Conservation (phyloP, 2,888 invertebrate genomes). For the Agrochola lychnidis region DNA sequence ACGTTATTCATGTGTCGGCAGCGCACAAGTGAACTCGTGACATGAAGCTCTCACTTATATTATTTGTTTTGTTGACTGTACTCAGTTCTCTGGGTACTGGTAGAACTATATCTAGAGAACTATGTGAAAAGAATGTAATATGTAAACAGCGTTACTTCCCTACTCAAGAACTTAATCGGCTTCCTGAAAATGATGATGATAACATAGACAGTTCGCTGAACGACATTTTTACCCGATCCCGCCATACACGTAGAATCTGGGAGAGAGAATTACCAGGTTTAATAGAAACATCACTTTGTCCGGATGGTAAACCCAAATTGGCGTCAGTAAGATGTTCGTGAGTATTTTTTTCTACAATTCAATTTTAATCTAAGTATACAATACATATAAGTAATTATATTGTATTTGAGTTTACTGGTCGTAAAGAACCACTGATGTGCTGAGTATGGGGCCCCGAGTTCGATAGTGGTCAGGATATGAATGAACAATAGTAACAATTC, state of each 20-base stretch:
- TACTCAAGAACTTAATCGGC: neutral
- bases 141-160: neutral
- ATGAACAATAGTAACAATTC: too few species aligned
- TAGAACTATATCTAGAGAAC: neutral
- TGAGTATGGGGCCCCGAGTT: too few species aligned
- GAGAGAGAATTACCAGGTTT: too few species aligned
- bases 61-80: constrained; percentile 5
- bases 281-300: neutral
- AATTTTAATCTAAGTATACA: too few species aligned
- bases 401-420: too few species aligned
- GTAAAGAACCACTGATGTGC: too few species aligned
- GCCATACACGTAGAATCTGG: neutral
- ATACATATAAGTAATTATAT: too few species aligned
- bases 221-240: neutral
- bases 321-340: neutral
- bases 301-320: neutral
- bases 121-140: neutral
- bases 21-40: neutral
- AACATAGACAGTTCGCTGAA: neutral
- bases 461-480: too few species aligned
- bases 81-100: neutral
- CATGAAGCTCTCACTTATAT: constrained; percentile 7
- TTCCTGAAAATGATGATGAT: neutral
- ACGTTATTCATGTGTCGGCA: neutral
- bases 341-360: neutral